Evolutionary conservation across 2,888 invertebrate genomes (phyloP).

Genomic region (Onthophagus sagittarius): DNA sequence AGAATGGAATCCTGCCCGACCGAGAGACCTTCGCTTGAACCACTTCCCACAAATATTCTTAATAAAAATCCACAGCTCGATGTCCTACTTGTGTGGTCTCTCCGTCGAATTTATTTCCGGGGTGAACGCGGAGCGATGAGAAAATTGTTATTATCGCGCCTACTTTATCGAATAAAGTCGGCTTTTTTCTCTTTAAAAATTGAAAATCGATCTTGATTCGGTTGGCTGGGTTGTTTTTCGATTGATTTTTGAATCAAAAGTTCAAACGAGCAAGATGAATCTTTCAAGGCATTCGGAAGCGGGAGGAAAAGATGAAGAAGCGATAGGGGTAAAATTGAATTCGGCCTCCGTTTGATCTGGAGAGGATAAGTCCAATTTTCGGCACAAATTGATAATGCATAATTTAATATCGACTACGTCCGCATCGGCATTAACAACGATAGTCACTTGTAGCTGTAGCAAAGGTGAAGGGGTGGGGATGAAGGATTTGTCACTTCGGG

Average conservation of each 20-base stretch:
- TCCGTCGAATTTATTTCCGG: neutral
- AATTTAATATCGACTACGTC: neutral
- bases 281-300: neutral
- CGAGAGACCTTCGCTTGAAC: neutral
- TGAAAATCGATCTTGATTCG: neutral
- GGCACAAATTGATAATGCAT: neutral
- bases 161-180: neutral
- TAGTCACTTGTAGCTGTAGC: neutral
- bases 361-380: neutral
- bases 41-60: slow-evolving; percentile 11
- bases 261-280: neutral
- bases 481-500: slow-evolving; percentile 6
- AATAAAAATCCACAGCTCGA: slow-evolving; percentile 19
- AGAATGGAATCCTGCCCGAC: slow-evolving; percentile 7
- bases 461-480: neutral
- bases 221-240: neutral
- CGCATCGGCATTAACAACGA: neutral
- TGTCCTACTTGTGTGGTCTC: neutral
- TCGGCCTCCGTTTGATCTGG: neutral
- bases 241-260: too few species aligned
- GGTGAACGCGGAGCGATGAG: neutral
- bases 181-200: too few species aligned
- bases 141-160: neutral
- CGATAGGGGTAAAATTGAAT: neutral
- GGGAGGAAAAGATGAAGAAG: neutral